phyloP scores from a whole-genome alignment of 2,113 vertebrate genomes.

The Campylomormyrus tamandua region DNA sequence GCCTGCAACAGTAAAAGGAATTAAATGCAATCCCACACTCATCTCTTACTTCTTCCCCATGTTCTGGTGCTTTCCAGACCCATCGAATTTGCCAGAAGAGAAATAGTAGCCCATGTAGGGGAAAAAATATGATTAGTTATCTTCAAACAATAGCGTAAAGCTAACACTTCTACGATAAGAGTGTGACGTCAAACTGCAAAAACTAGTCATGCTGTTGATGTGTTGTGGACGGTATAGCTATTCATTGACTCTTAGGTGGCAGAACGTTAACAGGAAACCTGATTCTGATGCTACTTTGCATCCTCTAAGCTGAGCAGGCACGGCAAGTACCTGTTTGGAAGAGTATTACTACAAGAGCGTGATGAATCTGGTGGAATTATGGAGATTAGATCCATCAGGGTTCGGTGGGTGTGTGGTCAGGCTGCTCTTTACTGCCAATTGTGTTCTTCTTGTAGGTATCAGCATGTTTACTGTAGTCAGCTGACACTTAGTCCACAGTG shows the following conservation, averaged over 20 bases:
- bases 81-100: background rate
- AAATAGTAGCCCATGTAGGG: background rate
- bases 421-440: background rate
- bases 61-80: background rate
- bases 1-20: conserved; percentile 24
- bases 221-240: background rate
- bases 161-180: background rate
- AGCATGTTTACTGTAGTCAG: background rate
- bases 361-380: background rate
- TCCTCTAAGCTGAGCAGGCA: background rate
- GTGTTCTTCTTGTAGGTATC: background rate
- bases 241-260: background rate
- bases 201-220: background rate
- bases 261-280: background rate
- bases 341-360: background rate
- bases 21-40: conserved; percentile 27
- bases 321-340: background rate
- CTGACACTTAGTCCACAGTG: background rate
- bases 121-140: background rate
- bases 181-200: background rate
- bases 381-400: background rate
- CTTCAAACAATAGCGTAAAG: background rate
- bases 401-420: background rate
- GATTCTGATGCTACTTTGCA: background rate
- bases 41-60: conserved; percentile 24